Evolutionary conservation across 2,113 vertebrate species (phyloP), one percentile per base, ranked within the genome.

Genomic region (Nansenia antarctica): DNA sequence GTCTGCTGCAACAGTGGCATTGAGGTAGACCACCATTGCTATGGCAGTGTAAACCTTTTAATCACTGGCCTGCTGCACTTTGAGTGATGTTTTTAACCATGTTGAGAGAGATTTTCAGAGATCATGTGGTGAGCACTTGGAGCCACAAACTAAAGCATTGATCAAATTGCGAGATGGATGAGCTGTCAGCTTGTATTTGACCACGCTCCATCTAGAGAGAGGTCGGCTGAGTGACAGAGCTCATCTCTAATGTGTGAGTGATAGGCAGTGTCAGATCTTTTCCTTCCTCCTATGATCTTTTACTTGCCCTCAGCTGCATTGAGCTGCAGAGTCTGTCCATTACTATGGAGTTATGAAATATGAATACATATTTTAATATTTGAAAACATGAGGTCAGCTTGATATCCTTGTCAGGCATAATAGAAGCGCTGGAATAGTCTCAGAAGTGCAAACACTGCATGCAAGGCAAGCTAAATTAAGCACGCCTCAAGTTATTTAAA

Each of bases 131-230:
- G 53, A 57, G 26, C 15, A 30, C 31, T 64, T 49, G 9, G 12
- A 54, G 62, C 62, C 63, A 42, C 8, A 55, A 39, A 22, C 49
- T 70, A 37, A 15, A 42, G 24, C 32, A 39, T 22, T 39, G 42
- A 57, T 39, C n/a, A n/a, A n/a, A 39, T 72, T 65, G 60, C 67
- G 37, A 70, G 69, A 78, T 24, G 32, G 76, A 76, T 60, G 65
- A 70, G 70, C 67, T 79, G 67, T 74, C 76, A 64, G 66, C 71
- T 70, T 70, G 52, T 63, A 59, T 78, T 72, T 68, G 39, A 59
- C 24, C 62, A 24, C 58, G 52, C 55, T 73, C 49, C 52, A 22
- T 62, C 61, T 61, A 27, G 24, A 60, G 6, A 39, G 9, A 18
- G 22, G 26, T 39, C 29, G 47, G 57, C 29, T 37, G 26, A 55